Base-by-base conservation (phyloP, 2,113 vertebrate genomes). In the Austrofundulus limnaeus region DNA sequence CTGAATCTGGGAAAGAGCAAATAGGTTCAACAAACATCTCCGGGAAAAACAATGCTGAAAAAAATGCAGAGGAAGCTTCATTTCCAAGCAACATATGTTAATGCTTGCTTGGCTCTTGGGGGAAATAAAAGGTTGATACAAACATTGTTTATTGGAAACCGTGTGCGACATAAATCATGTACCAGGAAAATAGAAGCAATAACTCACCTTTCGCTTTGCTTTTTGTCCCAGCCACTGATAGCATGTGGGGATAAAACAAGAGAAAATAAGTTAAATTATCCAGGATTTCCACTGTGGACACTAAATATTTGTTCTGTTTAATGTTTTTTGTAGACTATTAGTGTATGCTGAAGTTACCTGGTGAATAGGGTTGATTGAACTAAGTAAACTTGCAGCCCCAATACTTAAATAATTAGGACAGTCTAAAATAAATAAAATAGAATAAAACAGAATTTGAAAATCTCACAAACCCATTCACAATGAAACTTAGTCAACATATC, bases 131-230 rank as follows among this genome's bases (percentile, higher is more conserved):
- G 67, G 67, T 51, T 63, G 83, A 84, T 83, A 70, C 75, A 81
- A 82, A 82, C 79, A 85, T 83, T 88, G 85, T 90, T 91, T 88
- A 91, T 86, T 89, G 82, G 77, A 73, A 88, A 78, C 67, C 53
- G 80, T 78, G 85, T 79, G 83, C 78, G 59, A 90, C 88, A 93
- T 90, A 87, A 91, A 91, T 92, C 92, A 92, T 84, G 85, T 71
- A 73, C 80, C 75, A 63, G 77, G 81, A 84, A 89, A 87, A 92
- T 87, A 67, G 81, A 87, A 74, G 85, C 87, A 87, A 88, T 87
- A 90, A 92, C 92, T 93, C 90, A 93, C 92, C 92, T 92, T 89
- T 92, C 24, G 71, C 88, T 92, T 92, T 93, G 88, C 69, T 93
- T 92, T 93, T 93, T 67, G 88, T 91, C 81, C 87, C 92, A 65